Evolutionary conservation across 1,140 invertebrate genomes (phyloP).

Genomic region (Thereuonema tuberculata): DNA sequence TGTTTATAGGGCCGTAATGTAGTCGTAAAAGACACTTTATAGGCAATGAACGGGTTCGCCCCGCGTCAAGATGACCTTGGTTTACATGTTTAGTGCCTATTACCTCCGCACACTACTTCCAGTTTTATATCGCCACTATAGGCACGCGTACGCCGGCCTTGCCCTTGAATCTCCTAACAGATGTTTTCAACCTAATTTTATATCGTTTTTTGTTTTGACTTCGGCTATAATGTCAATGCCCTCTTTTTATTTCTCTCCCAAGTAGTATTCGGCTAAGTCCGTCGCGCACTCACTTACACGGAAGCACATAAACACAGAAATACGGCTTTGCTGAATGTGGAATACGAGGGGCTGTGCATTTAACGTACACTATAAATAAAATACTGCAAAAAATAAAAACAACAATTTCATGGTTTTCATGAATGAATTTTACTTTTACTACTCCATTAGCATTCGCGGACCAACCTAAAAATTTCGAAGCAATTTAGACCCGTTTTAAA

Average conservation of each 20-base stretch:
- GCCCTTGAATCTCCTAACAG: neutral
- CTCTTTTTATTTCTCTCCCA: neutral
- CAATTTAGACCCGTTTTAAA: too few relatives aligned
- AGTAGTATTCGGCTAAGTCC: too few relatives aligned
- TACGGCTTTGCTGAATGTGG: too few relatives aligned
- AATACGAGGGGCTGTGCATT: too few relatives aligned
- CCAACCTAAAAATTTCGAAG: too few relatives aligned
- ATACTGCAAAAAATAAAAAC: too few relatives aligned
- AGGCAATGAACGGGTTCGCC: conserved; percentile 3
- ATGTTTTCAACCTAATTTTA: neutral
- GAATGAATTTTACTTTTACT: too few relatives aligned
- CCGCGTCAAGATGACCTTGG: conserved; percentile 1
- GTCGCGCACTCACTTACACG: too few relatives aligned
- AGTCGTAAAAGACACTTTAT: conserved; percentile 9
- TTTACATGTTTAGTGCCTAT: conserved; percentile 6
- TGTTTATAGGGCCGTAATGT: conserved; percentile 1
- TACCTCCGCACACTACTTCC: neutral
- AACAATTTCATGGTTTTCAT: too few relatives aligned
- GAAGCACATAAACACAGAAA: too few relatives aligned
- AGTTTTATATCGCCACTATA: neutral
- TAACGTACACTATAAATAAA: too few relatives aligned
- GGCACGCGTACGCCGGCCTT: neutral
- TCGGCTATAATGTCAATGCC: neutral
- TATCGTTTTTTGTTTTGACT: neutral
- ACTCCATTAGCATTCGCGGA: too few relatives aligned